Conservation (phyloP, 2,797 vertebrate genomes). For the Galaxias olidus region DNA sequence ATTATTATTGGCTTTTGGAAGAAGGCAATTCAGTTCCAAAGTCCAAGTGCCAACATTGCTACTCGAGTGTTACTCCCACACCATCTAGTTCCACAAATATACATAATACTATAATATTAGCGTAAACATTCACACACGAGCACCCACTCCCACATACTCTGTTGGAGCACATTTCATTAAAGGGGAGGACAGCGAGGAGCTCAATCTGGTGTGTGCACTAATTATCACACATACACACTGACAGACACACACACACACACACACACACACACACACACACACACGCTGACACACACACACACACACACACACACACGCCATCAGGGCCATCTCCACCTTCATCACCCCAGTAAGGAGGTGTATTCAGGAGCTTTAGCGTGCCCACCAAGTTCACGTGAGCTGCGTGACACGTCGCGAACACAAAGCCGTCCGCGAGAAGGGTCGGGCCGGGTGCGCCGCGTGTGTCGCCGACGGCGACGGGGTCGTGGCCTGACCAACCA, state of each 20-base stretch:
- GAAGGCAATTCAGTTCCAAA: no score
- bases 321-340: conserved; percentile 1
- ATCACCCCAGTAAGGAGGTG: conserved; percentile 22
- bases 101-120: no score
- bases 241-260: conserved; percentile 3
- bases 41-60: no score
- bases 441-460: no score
- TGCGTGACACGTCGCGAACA: background rate
- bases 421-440: no score
- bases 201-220: background rate
- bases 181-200: conserved; percentile 10
- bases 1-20: no score
- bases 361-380: conserved; percentile 8
- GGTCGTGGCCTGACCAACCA: no score
- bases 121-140: background rate
- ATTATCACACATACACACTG: background rate
- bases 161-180: conserved; percentile 18
- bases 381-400: conserved; percentile 20
- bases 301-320: conserved; percentile 1
- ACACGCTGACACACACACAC: conserved; percentile 10
- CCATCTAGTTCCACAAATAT: no score
- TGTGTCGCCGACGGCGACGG: no score
- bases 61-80: no score
- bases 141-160: background rate
- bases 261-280: conserved; percentile 6